phyloP scores from a whole-genome alignment of 2,113 vertebrate genomes.

The Myotis lucifugus region DNA sequence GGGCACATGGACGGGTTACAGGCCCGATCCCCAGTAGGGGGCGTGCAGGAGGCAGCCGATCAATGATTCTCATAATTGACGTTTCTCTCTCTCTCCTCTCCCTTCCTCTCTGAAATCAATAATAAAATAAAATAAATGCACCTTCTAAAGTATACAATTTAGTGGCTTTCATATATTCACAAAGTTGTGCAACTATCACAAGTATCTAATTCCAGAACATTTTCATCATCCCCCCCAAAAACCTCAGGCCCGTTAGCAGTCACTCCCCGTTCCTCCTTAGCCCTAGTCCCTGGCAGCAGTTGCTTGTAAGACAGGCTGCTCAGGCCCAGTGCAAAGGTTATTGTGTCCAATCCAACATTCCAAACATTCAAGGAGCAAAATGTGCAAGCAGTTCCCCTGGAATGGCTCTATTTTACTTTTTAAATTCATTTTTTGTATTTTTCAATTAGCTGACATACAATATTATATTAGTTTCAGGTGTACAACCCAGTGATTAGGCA shows the following conservation, averaged over 20 bases:
- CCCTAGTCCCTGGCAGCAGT: not conserved
- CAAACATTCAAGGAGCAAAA: not conserved
- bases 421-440: not conserved
- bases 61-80: no score
- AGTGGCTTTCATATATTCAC: not conserved
- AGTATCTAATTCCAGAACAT: not conserved
- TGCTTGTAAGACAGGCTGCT: not conserved
- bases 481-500: not conserved
- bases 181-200: not conserved
- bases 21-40: no score
- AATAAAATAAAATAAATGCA: no score
- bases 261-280: not conserved
- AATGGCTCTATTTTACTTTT: not conserved
- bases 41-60: no score
- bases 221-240: not conserved
- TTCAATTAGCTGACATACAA: not conserved
- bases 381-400: not conserved
- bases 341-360: not conserved
- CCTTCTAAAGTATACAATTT: not conserved
- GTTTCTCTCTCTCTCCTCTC: no score
- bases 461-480: not conserved
- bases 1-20: no score
- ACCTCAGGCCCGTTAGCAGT: not conserved
- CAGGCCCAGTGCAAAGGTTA: not conserved
- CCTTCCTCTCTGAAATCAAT: no score